These are phyloP conservation scores for Irena cyanogastra DNA, from an alignment of 2,113 vertebrate genomes.

Conservation along the genomic window DNA sequence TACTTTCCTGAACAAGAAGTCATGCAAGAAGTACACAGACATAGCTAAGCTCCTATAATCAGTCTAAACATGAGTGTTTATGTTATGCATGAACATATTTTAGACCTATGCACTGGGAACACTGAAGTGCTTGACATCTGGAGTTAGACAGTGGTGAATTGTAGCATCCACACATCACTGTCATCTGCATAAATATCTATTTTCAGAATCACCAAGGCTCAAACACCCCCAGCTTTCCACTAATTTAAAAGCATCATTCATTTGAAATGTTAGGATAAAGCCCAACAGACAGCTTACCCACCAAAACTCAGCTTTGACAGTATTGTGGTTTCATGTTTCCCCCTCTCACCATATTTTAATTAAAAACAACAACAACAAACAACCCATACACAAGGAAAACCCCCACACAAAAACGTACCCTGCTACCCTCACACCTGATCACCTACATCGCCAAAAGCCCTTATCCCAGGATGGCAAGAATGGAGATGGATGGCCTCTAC, in stretches of 20 bases:
- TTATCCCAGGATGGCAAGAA: neutral
- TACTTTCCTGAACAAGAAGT: neutral
- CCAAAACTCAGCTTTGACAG: neutral
- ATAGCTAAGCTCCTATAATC: neutral
- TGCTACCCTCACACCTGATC: neutral
- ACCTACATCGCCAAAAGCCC: neutral
- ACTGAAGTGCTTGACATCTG: constrained; percentile 56
- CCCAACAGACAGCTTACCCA: neutral
- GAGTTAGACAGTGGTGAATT: constrained; percentile 41
- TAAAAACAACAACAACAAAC: neutral
- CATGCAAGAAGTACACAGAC: neutral
- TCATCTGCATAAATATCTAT: constrained; percentile 30
- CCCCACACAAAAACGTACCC: neutral
- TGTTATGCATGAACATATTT: constrained; percentile 40
- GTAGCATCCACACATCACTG: neutral
- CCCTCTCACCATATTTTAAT: neutral
- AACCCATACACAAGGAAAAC: neutral
- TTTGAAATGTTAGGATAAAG: neutral
- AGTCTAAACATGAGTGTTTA: constrained; percentile 4
- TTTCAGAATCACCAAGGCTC: constrained; percentile 22
- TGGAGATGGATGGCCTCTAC: neutral
- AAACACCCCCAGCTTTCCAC: neutral
- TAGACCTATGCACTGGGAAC: constrained; percentile 37
- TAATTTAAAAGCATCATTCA: neutral
- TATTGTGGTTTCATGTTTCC: neutral